phyloP scores from a whole-genome alignment of 2,888 invertebrate species.

The Drosophila nigritarsus region DNA sequence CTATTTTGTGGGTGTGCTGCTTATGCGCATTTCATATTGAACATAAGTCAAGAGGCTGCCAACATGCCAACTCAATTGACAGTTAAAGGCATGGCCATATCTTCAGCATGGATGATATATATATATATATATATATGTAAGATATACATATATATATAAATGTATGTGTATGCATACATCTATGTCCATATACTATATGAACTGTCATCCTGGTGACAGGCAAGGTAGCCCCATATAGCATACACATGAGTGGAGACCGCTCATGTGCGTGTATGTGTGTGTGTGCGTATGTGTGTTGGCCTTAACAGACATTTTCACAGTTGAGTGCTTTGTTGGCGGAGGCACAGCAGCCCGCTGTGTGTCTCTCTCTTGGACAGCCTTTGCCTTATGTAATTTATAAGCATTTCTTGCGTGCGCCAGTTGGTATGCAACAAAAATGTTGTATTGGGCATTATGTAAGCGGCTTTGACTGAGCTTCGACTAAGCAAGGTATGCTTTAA shows the following conservation, averaged over 20 bases:
- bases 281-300: slow-evolving; percentile 61
- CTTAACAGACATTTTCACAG: slow-evolving; percentile 81
- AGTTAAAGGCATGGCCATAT: slow-evolving; percentile 63
- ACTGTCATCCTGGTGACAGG: slow-evolving; percentile 79
- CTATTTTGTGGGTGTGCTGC: slow-evolving; percentile 33
- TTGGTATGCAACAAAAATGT: slow-evolving; percentile 75
- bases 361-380: slow-evolving; percentile 13
- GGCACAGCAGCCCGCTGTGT: slow-evolving; percentile 37
- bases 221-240: slow-evolving; percentile 69
- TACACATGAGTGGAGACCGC: slow-evolving; percentile 58
- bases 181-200: slow-evolving; percentile 59
- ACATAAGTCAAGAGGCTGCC: slow-evolving; percentile 78
- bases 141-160: slow-evolving; percentile 18
- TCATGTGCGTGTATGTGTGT: slow-evolving; percentile 36
- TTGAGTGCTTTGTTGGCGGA: slow-evolving; percentile 73
- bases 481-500: slow-evolving; percentile 58
- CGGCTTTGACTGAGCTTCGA: slow-evolving; percentile 39
- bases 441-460: slow-evolving; percentile 61
- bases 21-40: slow-evolving; percentile 76
- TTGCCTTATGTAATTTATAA: slow-evolving; percentile 73
- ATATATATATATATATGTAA: slow-evolving; percentile 19
- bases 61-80: slow-evolving; percentile 80
- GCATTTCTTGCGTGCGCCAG: slow-evolving; percentile 68
- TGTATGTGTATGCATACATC: slow-evolving; percentile 15
- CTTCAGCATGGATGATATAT: slow-evolving; percentile 9